These are phyloP conservation scores for Acanthosepion lycidas DNA, from an alignment of 2,888 invertebrate genomes.

Conservation along the genomic window DNA sequence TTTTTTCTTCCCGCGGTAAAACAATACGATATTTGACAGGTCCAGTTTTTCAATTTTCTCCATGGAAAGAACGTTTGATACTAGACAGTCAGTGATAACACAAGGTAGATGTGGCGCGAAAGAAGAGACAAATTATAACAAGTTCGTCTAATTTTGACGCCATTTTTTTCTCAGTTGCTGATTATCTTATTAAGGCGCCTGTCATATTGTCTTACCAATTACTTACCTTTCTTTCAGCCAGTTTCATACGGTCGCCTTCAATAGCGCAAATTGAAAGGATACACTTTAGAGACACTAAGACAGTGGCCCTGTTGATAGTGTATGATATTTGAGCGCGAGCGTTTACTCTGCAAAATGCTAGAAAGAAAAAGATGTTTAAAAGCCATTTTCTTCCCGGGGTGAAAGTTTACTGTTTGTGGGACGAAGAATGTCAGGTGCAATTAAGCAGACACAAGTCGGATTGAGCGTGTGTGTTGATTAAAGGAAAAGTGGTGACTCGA, in stretches of 20 bases:
- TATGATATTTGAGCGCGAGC: not conserved
- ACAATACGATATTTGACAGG: not conserved
- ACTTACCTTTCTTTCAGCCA: not conserved
- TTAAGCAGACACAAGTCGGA: no score
- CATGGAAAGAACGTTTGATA: not conserved
- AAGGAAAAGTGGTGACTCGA: no score
- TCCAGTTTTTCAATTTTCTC: not conserved
- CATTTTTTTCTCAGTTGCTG: not conserved
- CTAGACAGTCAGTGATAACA: not conserved
- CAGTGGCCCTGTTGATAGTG: not conserved
- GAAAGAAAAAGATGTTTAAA: no score
- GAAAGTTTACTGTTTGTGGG: no score
- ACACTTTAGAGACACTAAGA: not conserved
- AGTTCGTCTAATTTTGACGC: not conserved
- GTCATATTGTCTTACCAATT: not conserved
- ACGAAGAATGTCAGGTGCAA: no score
- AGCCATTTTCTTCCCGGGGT: no score
- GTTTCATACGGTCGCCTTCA: not conserved
- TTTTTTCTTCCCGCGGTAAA: not conserved
- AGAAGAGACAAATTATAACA: not conserved
- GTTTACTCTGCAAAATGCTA: not conserved
- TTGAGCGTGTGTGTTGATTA: no score
- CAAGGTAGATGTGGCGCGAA: not conserved
- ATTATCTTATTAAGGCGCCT: not conserved
- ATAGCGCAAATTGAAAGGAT: not conserved